phyloP scores from a whole-genome alignment of 2,797 vertebrate species.

The Streptopelia turtur region DNA sequence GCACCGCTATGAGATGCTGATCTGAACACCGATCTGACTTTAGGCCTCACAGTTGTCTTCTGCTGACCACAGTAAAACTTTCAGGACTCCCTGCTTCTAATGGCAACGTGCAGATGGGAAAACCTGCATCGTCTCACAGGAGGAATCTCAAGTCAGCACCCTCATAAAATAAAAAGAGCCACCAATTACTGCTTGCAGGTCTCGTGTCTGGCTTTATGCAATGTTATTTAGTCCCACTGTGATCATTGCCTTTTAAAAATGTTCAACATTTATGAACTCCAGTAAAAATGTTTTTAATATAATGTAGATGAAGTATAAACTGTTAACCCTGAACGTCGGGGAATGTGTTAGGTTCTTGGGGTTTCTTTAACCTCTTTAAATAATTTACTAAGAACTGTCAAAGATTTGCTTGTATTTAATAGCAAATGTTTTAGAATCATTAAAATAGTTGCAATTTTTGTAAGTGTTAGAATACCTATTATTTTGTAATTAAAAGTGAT shows the following conservation, averaged over 20 bases:
- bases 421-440: background rate
- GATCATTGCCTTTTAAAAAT: background rate
- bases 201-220: background rate
- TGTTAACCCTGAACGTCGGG: slow-evolving; percentile 1
- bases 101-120: background rate
- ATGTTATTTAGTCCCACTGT: background rate
- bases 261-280: slow-evolving; percentile 26
- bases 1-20: rapidly evolving
- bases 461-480: background rate
- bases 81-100: background rate
- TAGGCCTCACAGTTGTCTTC: background rate
- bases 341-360: background rate
- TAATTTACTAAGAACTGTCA: background rate
- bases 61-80: background rate
- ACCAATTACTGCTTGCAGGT: background rate
- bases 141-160: background rate
- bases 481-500: slow-evolving; percentile 19
- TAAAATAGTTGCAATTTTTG: background rate
- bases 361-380: background rate
- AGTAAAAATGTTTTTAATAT: slow-evolving; percentile 70
- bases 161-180: background rate
- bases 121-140: background rate
- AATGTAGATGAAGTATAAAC: slow-evolving; percentile 41
- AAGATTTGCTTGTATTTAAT: background rate
- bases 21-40: rapidly evolving